phyloP scores from a whole-genome alignment of 2,797 vertebrate genomes.

The Pangasius mekongensis region DNA sequence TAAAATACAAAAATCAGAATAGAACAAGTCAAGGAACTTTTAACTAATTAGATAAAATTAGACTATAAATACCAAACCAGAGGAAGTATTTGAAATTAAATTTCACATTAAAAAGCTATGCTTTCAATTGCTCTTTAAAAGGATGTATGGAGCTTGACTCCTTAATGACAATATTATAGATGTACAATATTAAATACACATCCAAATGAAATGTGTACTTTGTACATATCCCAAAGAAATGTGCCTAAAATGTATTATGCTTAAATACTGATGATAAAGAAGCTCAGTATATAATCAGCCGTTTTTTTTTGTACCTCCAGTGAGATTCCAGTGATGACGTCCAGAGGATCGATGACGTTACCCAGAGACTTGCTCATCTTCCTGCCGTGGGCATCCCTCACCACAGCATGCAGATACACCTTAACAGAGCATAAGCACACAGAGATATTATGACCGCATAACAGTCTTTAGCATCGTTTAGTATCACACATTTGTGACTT shows the following conservation, averaged over 20 bases:
- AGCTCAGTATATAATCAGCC: background rate
- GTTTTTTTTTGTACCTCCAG: conserved; percentile 76
- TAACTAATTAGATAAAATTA: background rate
- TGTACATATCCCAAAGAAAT: background rate
- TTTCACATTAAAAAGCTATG: background rate
- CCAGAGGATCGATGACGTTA: conserved; percentile 92
- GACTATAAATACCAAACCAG: background rate
- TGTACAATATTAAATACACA: too few relatives aligned
- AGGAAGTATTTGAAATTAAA: background rate
- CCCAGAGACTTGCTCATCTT: conserved; percentile 97
- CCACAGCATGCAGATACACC: conserved; percentile 93
- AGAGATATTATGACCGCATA: background rate
- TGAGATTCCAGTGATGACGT: conserved; percentile 88
- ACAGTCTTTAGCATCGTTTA: background rate
- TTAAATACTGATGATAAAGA: background rate
- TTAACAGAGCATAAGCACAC: conserved; percentile 53
- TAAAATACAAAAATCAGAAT: background rate
- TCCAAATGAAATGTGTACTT: too few relatives aligned
- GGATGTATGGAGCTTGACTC: background rate
- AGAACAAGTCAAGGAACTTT: background rate
- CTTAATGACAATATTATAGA: background rate
- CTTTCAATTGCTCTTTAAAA: background rate
- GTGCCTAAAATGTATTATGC: background rate
- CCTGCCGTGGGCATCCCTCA: conserved; percentile 88
- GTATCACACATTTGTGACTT: too few relatives aligned